Evolutionary conservation across 1,140 invertebrate species (phyloP).

Genomic region (Laodelphax striatellus): DNA sequence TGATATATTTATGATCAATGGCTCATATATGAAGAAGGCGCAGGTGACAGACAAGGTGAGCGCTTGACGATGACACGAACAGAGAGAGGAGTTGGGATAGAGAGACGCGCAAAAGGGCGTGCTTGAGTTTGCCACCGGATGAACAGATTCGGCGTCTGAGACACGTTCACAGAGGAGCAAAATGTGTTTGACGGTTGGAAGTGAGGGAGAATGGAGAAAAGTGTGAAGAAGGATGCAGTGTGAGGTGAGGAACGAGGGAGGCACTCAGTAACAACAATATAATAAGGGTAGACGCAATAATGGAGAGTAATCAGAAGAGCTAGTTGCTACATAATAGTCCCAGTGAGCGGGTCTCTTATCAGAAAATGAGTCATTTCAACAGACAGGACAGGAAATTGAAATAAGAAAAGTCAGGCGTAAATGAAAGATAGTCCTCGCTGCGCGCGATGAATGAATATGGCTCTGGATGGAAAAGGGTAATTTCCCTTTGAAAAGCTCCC

Average conservation of each 20-base stretch:
- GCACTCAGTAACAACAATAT: conserved; percentile 9
- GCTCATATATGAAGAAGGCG: no score
- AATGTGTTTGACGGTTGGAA: no score
- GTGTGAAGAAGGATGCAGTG: neutral
- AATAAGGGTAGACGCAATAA: conserved; percentile 14
- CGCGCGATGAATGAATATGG: conserved; percentile 15
- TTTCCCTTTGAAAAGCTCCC: conserved; percentile 21
- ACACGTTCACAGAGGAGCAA: no score
- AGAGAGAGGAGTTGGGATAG: no score
- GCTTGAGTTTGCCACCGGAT: no score
- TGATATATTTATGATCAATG: no score
- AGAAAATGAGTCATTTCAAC: conserved; percentile 20
- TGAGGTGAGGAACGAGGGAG: neutral
- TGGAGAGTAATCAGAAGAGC: conserved; percentile 22
- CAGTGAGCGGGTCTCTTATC: conserved; percentile 14
- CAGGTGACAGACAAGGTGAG: no score
- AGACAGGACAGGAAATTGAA: conserved; percentile 26
- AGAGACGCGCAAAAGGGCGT: no score
- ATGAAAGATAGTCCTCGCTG: conserved; percentile 24
- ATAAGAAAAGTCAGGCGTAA: conserved; percentile 28
- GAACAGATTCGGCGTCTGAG: no score
- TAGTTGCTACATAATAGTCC: conserved; percentile 24
- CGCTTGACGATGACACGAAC: no score
- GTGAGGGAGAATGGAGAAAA: neutral
- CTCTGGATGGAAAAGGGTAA: conserved; percentile 19